phyloP scores from a whole-genome alignment of 2,888 invertebrate species.

The Sphaerophoria taeniata region DNA sequence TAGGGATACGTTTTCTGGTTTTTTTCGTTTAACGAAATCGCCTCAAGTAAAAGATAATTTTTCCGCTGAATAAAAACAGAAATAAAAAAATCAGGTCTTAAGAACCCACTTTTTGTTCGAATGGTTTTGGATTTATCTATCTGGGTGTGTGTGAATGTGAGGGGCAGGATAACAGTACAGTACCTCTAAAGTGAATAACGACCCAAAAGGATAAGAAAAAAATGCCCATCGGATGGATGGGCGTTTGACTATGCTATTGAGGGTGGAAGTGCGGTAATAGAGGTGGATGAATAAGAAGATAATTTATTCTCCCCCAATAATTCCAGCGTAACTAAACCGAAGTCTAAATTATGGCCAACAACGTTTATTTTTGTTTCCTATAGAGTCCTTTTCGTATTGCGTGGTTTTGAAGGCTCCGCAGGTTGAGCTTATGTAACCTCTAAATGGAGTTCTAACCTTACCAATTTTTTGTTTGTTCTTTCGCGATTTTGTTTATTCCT shows the following conservation, averaged over 20 bases:
- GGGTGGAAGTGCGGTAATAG: background rate
- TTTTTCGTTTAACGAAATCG: background rate
- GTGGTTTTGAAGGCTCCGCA: slow-evolving; percentile 10
- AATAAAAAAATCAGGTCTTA: slow-evolving; percentile 13
- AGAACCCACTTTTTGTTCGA: slow-evolving; percentile 1
- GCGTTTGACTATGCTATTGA: no score
- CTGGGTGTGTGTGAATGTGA: background rate
- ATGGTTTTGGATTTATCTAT: background rate
- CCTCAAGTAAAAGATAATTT: slow-evolving; percentile 34
- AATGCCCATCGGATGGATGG: slow-evolving; percentile 45
- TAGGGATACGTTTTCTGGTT: slow-evolving; percentile 3
- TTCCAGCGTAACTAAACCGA: slow-evolving; percentile 54
- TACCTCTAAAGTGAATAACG: slow-evolving; percentile 43
- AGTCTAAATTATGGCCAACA: slow-evolving; percentile 62
- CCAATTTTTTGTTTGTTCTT: slow-evolving; percentile 2
- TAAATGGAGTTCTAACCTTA: slow-evolving; percentile 8
- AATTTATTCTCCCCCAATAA: slow-evolving; percentile 50
- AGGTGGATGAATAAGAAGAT: background rate
- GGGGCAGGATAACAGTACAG: slow-evolving; percentile 22
- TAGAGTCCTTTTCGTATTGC: slow-evolving; percentile 35
- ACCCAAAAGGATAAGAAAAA: slow-evolving; percentile 42
- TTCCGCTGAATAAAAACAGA: slow-evolving; percentile 5
- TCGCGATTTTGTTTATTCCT: slow-evolving; percentile 16
- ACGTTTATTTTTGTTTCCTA: slow-evolving; percentile 28
- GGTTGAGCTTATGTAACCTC: slow-evolving; percentile 13